Base-by-base conservation (phyloP, 2,888 invertebrate genomes). In the Podotricha telesiphe region DNA sequence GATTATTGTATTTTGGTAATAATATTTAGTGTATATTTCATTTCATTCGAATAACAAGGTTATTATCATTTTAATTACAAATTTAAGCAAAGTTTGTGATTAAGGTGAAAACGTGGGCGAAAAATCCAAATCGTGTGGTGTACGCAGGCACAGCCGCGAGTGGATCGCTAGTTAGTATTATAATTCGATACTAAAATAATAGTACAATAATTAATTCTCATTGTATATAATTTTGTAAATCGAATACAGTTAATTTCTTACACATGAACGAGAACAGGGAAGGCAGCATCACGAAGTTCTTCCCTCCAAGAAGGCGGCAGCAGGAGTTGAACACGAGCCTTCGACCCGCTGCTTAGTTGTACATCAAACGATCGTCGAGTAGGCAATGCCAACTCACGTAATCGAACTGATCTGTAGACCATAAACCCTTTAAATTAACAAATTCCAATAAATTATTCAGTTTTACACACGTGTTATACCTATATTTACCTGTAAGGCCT, bases 301-400 rank as follows among this genome's bases (percentile, higher is more conserved):
- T 96, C 96, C 50, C 97, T 94, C 96, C 98, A 96, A 69, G 96
- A 96, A 0, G 98, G 98, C 34, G 99, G 99, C 79, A 98, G 91
- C 65, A 97, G 91, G 74, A 99, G 91, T 87, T 97, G 97, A 58
- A 97, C 98, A 83, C 97, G 96, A n/a, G 98, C 97, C 81, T 95
- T 94, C 84, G 96, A 96, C 68, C 98, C 98, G 86, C 97, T 97
- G 67, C 96, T 95, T 79, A 98, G 93, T 79, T 96, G 95, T 81
- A 98, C 96, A 93, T 97, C 96, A 82, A 97, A 96, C 79, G 96
- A 97, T 80, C 95, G 94, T 80, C 96, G 95, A 76, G 95, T 95
- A 55, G 98, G 98, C 83, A 98, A 89, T 58, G 98, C 98, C 79
- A 97, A 93, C 85, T 96, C 95, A 74, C 95, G 94, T 67, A 97